phyloP scores from a whole-genome alignment of 2,888 invertebrate genomes.

The Heteromyza rotundicornis region DNA sequence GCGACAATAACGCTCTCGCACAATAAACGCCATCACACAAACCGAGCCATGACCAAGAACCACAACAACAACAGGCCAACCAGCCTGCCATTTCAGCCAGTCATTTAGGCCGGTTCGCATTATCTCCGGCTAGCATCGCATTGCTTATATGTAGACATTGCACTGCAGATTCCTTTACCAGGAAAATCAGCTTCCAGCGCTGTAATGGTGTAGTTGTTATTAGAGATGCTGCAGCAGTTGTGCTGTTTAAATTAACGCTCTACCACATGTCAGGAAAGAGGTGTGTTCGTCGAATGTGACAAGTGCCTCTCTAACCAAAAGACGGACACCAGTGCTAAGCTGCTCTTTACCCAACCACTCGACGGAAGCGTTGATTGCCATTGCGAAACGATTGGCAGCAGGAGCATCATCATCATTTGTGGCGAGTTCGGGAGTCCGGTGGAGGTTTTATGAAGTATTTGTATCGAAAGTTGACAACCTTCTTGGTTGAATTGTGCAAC shows the following conservation, averaged over 20 bases:
- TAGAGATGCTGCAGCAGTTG: neutral
- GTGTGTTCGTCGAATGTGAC: neutral
- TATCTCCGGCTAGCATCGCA: neutral
- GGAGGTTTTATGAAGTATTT: too few relatives aligned
- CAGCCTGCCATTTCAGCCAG: neutral
- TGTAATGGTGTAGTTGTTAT: neutral
- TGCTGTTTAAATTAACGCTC: neutral
- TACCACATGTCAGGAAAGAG: neutral
- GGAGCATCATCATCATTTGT: too few relatives aligned
- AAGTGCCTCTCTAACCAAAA: neutral
- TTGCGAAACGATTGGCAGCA: too few relatives aligned
- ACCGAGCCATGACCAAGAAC: neutral
- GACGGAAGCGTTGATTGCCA: too few relatives aligned
- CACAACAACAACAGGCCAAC: neutral
- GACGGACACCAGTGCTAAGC: too few relatives aligned
- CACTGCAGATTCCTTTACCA: neutral
- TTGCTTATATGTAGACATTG: conserved; percentile 1
- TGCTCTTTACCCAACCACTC: too few relatives aligned
- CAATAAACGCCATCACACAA: conserved; percentile 10
- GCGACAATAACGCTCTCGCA: conserved; percentile 18
- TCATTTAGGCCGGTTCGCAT: neutral
- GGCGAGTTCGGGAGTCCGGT: too few relatives aligned
- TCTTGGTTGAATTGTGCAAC: too few relatives aligned
- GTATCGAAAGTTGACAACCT: too few relatives aligned
- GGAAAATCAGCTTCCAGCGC: neutral